A percentile compares a stretch with the other conserved stretches of the same genome.
These are phyloP conservation scores for Drosophila birchii DNA, from an alignment of 2,888 invertebrate genomes.

Conservation along the genomic window DNA sequence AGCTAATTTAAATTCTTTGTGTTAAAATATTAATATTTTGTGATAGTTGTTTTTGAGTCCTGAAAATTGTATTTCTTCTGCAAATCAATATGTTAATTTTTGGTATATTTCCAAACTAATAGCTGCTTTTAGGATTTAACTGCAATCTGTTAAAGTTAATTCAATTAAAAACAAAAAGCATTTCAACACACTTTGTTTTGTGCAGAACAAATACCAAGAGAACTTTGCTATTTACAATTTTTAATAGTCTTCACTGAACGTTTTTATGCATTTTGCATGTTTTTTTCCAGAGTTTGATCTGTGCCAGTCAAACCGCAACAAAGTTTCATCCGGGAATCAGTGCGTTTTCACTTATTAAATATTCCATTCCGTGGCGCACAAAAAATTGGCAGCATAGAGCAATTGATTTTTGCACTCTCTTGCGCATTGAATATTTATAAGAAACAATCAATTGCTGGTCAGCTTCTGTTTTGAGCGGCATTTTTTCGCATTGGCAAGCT, in stretches of 20 bases:
- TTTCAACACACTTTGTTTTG: conserved; percentile 1
- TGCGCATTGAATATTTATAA: conserved; percentile 42
- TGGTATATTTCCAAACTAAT: background rate
- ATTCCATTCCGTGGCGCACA: conserved; percentile 28
- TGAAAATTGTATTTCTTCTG: no score
- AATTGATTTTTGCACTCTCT: conserved; percentile 41
- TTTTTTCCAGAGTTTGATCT: conserved; percentile 28
- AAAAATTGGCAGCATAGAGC: conserved; percentile 33
- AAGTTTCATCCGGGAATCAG: conserved; percentile 37
- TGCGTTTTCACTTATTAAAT: conserved; percentile 45
- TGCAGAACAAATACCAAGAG: background rate
- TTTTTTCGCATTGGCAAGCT: conserved; percentile 21
- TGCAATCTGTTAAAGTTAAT: conserved; percentile 17
- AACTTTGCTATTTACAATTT: conserved; percentile 26
- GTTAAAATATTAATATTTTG: no score
- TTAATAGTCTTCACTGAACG: conserved; percentile 23
- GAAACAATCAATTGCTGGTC: conserved; percentile 50
- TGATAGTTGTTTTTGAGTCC: background rate
- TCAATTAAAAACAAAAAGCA: conserved; percentile 13
- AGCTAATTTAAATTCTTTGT: background rate
- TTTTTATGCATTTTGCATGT: conserved; percentile 31
- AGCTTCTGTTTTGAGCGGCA: conserved; percentile 27
- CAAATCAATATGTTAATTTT: background rate
- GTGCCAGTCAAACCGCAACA: conserved; percentile 44
- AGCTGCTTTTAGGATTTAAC: background rate